Evolutionary conservation across 2,113 vertebrate species (phyloP).

Genomic region (Aspiorhynchus laticeps): DNA sequence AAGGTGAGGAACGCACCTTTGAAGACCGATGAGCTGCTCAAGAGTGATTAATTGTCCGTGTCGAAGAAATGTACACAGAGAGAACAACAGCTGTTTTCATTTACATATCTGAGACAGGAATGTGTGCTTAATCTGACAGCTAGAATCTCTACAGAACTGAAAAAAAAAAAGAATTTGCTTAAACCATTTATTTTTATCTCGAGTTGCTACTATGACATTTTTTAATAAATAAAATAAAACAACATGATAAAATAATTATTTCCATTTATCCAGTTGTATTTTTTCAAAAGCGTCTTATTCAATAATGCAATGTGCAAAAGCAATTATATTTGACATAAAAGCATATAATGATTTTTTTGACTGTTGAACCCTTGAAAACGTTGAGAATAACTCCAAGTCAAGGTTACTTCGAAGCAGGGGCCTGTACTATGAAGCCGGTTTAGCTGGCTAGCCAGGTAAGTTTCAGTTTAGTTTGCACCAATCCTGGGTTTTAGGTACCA

Average conservation of each 20-base stretch:
- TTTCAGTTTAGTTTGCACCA: too few relatives aligned
- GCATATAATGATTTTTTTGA: neutral
- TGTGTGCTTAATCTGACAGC: constrained; percentile 18
- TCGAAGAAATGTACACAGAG: constrained; percentile 35
- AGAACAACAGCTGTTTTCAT: constrained; percentile 60
- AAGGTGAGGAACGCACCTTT: constrained; percentile 64
- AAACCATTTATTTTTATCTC: too few relatives aligned
- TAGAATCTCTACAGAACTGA: neutral
- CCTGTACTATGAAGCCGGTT: too few relatives aligned
- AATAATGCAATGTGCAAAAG: neutral
- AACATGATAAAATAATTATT: neutral
- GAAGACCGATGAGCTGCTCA: constrained; percentile 1
- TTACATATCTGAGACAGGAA: constrained; percentile 48
- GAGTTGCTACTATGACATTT: neutral
- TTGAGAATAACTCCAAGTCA: constrained; percentile 62
- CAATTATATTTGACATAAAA: neutral
- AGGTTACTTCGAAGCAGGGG: constrained; percentile 76
- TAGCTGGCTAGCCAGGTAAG: too few relatives aligned
- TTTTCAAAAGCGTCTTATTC: neutral
- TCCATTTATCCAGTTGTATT: neutral
- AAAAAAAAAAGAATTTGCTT: too few relatives aligned
- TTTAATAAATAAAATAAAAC: neutral
- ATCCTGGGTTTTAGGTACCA: too few relatives aligned
- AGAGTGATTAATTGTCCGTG: constrained; percentile 53
- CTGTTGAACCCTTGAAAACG: constrained; percentile 51